Conservation (phyloP, 2,113 vertebrate species). For the Actinemys pallida region DNA sequence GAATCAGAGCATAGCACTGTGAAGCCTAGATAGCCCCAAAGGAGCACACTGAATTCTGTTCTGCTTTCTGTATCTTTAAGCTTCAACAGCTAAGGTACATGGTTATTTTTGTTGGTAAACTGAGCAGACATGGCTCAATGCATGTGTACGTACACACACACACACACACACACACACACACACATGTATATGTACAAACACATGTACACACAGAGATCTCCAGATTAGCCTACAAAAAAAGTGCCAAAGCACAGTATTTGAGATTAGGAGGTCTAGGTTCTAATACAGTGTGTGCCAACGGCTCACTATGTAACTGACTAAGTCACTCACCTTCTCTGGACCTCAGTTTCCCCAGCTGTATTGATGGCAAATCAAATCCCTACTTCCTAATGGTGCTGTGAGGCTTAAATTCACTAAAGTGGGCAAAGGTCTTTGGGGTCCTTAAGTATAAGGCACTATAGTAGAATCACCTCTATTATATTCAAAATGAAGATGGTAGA, state of each 20-base stretch:
- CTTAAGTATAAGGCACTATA: fast-evolving
- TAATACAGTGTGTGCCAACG: not conserved
- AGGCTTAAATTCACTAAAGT: not conserved
- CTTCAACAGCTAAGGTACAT: not conserved
- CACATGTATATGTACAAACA: too few species aligned
- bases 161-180: too few species aligned
- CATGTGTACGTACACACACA: not conserved
- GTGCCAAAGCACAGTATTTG: not conserved
- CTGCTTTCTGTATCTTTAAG: not conserved
- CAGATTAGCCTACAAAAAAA: not conserved
- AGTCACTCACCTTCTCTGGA: not conserved
- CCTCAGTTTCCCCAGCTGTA: not conserved
- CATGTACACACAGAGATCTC: not conserved
- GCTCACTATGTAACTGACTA: not conserved
- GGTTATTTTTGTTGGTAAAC: not conserved
- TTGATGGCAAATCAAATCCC: not conserved
- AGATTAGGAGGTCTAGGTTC: not conserved
- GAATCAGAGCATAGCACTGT: not conserved
- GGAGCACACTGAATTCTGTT: not conserved
- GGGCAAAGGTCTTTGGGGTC: not conserved
- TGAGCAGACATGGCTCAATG: not conserved
- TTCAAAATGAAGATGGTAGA: not conserved
- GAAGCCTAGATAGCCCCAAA: not conserved
- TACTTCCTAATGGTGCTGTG: not conserved
- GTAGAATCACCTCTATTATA: not conserved